Evolutionary conservation across 1,140 invertebrate genomes (phyloP), one percentile per base, ranked within the genome.

Genomic region (Cydia amplana): DNA sequence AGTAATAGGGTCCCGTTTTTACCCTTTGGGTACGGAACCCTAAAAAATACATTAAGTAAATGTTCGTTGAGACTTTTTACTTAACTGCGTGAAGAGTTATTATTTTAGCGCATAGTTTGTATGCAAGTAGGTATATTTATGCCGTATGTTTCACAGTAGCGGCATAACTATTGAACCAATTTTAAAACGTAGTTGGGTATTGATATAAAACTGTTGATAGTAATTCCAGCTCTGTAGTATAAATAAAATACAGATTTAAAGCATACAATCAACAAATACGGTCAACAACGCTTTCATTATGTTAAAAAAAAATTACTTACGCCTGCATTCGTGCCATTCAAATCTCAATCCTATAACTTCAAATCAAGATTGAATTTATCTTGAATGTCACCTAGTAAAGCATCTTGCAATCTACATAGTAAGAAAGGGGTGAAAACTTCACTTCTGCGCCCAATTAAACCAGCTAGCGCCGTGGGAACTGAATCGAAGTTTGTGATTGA

Each of bases 381-480:
- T 55, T 55, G 51, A 16, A 55, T 16, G 16, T 18, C 49, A 12
- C 3, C 20, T 25, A 25, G 28, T 36, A 14, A 16, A 65, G 23
- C 5, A 65, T 16, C 64, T 32, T 4, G 28, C 65, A 70, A 70
- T 70, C 65, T 70, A 40, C n/a, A 40, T 70, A 40, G 65, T 36
- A 70, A 70, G 65, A 70, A 70, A 70, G 65, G 65, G 65, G 36
- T 36, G 65, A 40, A 70, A 70, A 70, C 32, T 70, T 70, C 32
- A 70, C n/a, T n/a, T 36, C 32, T 40, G 65, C 32, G 65, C 65
- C 65, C 65, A 40, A 70, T 70, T 70, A 70, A 70, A 40, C 23
- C 65, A 12, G 16, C 64, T 12, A 16, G 64, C 5, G 23, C 65
- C 32, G 32, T 16, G 32, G 65, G 14, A 70, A 70, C 65, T 70